A percentile compares a stretch with the other conserved stretches of the same genome.
Conservation (phyloP, 2,888 invertebrate species). For the Sepiola atlantica region DNA sequence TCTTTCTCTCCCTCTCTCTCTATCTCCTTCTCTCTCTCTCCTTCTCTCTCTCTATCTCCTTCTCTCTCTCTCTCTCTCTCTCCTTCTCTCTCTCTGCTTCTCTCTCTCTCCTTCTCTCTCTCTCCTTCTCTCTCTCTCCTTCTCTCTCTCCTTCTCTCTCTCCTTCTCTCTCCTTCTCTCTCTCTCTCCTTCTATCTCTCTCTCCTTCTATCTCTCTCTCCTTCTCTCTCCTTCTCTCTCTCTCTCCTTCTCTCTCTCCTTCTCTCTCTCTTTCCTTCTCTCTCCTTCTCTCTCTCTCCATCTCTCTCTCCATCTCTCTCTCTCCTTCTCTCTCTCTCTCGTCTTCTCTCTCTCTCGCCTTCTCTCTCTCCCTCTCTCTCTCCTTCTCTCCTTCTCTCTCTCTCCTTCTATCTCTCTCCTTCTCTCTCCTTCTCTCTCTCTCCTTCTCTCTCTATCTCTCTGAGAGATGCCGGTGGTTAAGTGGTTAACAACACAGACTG, state of each 20-base stretch:
- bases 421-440: no score
- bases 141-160: not conserved
- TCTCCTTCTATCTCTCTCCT: no score
- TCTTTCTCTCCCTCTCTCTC: not conserved
- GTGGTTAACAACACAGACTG: no score
- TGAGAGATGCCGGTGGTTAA: no score
- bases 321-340: not conserved
- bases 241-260: not conserved
- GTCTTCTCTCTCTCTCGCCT: not conserved
- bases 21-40: not conserved
- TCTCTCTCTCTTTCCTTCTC: not conserved
- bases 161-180: not conserved
- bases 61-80: not conserved
- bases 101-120: not conserved
- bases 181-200: not conserved
- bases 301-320: not conserved
- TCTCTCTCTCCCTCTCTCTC: no score
- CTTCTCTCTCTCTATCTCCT: not conserved
- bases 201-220: not conserved
- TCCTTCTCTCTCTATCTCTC: no score
- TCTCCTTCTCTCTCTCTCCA: not conserved
- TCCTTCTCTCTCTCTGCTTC: not conserved
- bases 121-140: not conserved
- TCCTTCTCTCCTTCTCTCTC: no score
- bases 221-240: not conserved